phyloP scores from a whole-genome alignment of 2,888 invertebrate genomes.

The Microctonus brassicae region DNA sequence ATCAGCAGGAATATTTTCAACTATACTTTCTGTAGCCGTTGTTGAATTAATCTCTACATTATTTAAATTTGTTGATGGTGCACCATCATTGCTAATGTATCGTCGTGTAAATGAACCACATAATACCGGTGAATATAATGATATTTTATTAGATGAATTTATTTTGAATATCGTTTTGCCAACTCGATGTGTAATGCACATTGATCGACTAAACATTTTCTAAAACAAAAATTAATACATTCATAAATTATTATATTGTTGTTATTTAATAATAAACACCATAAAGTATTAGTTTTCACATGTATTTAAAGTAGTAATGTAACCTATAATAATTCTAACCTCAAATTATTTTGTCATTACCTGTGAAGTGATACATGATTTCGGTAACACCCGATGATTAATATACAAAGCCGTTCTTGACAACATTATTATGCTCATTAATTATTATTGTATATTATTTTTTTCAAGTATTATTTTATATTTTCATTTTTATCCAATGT shows the following conservation, averaged over 20 bases:
- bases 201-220: conserved; percentile 37
- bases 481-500: too few species aligned
- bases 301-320: too few species aligned
- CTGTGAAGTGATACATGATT: conserved; percentile 45
- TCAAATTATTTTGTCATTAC: conserved; percentile 44
- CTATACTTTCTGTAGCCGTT: conserved; percentile 49
- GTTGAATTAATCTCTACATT: conserved; percentile 44
- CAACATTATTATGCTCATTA: conserved; percentile 51
- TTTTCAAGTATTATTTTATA: background rate
- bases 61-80: background rate
- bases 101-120: conserved; percentile 51
- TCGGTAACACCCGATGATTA: conserved; percentile 44
- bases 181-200: conserved; percentile 41
- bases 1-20: conserved; percentile 35
- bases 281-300: too few species aligned
- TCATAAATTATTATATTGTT: background rate
- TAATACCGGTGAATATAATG: conserved; percentile 42
- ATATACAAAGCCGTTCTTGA: conserved; percentile 47
- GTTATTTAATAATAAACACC: too few species aligned
- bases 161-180: conserved; percentile 23
- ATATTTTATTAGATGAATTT: conserved; percentile 27
- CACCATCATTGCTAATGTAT: conserved; percentile 47
- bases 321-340: conserved; percentile 49
- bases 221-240: conserved; percentile 3
- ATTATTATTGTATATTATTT: background rate